phyloP scores from a whole-genome alignment of 2,888 invertebrate species.

The Erynnis tages region DNA sequence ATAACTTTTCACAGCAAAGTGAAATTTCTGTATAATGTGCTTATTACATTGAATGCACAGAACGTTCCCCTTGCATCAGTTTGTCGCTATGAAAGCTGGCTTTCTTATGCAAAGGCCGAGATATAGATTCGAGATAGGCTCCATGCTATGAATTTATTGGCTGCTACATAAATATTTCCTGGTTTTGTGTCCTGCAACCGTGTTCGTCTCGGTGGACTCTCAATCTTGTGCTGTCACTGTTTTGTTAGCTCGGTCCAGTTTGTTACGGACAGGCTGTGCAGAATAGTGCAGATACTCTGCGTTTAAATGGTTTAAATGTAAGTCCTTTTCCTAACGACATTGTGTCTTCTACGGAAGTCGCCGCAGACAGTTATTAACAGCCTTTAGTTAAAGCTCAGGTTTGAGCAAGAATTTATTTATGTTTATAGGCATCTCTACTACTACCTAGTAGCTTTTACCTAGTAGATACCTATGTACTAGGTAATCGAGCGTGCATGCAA shows the following conservation, averaged over 20 bases:
- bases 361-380: not conserved
- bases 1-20: too few relatives aligned
- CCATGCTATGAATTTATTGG: slow-evolving; percentile 26
- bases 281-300: slow-evolving; percentile 16
- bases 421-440: too few relatives aligned
- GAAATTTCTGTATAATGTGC: too few relatives aligned
- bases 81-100: slow-evolving; percentile 7
- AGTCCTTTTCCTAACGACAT: slow-evolving; percentile 16
- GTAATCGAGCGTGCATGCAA: too few relatives aligned
- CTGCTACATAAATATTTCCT: slow-evolving; percentile 28
- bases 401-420: too few relatives aligned
- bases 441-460: too few relatives aligned
- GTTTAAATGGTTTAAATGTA: slow-evolving; percentile 23
- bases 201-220: slow-evolving; percentile 26
- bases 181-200: slow-evolving; percentile 28
- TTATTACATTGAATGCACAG: too few relatives aligned
- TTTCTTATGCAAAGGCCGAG: slow-evolving; percentile 22
- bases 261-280: slow-evolving; percentile 15
- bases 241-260: slow-evolving; percentile 24
- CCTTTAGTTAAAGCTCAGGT: not conserved
- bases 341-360: not conserved
- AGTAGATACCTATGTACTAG: too few relatives aligned
- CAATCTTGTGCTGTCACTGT: slow-evolving; percentile 27
- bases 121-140: slow-evolving; percentile 25
- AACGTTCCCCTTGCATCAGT: slow-evolving; percentile 5